These are phyloP conservation scores for Manis crassicaudata DNA, from an alignment of 2,797 vertebrate species.

Conservation along the genomic window DNA sequence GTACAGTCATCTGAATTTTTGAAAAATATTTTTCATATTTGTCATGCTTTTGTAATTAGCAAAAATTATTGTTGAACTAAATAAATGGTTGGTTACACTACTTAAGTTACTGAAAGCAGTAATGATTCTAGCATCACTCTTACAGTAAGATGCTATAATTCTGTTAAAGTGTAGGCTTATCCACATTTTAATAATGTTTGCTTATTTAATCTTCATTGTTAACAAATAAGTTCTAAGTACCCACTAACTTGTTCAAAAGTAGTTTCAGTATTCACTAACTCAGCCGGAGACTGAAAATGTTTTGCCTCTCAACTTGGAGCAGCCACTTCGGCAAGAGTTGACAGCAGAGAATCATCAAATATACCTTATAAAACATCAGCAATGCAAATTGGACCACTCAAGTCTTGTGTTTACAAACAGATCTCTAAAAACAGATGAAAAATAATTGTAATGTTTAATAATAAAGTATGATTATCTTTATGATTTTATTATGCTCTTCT, in stretches of 20 bases:
- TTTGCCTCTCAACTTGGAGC: conserved; percentile 61
- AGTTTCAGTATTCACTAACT: conserved; percentile 55
- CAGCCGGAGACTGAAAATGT: conserved; percentile 72
- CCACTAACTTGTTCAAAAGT: conserved; percentile 61
- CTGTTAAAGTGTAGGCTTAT: conserved; percentile 62
- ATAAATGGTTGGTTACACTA: neutral
- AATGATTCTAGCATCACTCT: neutral
- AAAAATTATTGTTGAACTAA: conserved; percentile 31
- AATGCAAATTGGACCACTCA: conserved; percentile 59
- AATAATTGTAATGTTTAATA: neutral
- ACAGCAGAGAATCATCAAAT: conserved; percentile 58
- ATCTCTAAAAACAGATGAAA: neutral
- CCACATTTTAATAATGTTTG: conserved; percentile 72
- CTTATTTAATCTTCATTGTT: conserved; percentile 69
- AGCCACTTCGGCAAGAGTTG: conserved; percentile 61
- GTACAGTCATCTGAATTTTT: neutral
- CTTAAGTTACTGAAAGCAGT: conserved; percentile 8
- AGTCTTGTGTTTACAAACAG: conserved; percentile 17
- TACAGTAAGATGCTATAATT: conserved; percentile 35
- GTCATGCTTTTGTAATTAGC: neutral
- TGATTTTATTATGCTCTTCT: neutral
- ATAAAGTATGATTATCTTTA: neutral
- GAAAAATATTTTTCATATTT: neutral
- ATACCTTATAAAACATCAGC: conserved; percentile 52
- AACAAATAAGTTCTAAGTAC: conserved; percentile 69